A percentile compares a stretch with the other conserved stretches of the same genome.
These are phyloP conservation scores for Apodemia mormo DNA, from an alignment of 2,888 invertebrate genomes.

Conservation along the genomic window DNA sequence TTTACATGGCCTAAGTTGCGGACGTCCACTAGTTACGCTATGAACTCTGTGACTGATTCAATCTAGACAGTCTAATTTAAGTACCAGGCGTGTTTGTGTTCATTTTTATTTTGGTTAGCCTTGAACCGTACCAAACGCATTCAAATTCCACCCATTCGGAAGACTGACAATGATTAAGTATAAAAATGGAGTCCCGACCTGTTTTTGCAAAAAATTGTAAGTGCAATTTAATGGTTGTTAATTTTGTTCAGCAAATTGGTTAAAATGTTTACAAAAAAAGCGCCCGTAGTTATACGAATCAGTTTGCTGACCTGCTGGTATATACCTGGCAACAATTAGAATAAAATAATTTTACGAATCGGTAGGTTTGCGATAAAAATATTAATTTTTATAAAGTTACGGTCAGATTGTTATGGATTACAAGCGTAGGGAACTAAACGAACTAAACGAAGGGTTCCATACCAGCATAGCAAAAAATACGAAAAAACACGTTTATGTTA, in stretches of 20 bases:
- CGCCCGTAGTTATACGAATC: not conserved
- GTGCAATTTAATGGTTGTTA: constrained; percentile 16
- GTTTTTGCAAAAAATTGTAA: constrained; percentile 3
- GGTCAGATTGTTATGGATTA: not conserved
- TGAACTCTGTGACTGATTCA: not conserved
- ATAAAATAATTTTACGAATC: not conserved
- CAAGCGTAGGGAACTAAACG: not conserved
- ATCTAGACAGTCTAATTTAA: constrained; percentile 8
- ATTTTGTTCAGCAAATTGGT: not conserved
- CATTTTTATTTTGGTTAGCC: not conserved
- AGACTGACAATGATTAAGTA: constrained; percentile 3
- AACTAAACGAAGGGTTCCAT: too few relatives aligned
- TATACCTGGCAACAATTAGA: not conserved
- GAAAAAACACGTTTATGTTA: too few relatives aligned
- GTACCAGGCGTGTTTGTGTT: not conserved
- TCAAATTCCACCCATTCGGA: constrained; percentile 4
- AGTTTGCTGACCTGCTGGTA: not conserved
- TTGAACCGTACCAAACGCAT: not conserved
- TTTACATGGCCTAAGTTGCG: not conserved
- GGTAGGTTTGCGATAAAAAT: not conserved
- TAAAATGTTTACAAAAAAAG: not conserved
- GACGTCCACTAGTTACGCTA: not conserved
- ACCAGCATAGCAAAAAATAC: too few relatives aligned
- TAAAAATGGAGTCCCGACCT: not conserved
- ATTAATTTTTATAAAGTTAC: not conserved